These are phyloP conservation scores for Parelbella ahira DNA, from an alignment of 2,888 invertebrate genomes.

Conservation along the genomic window DNA sequence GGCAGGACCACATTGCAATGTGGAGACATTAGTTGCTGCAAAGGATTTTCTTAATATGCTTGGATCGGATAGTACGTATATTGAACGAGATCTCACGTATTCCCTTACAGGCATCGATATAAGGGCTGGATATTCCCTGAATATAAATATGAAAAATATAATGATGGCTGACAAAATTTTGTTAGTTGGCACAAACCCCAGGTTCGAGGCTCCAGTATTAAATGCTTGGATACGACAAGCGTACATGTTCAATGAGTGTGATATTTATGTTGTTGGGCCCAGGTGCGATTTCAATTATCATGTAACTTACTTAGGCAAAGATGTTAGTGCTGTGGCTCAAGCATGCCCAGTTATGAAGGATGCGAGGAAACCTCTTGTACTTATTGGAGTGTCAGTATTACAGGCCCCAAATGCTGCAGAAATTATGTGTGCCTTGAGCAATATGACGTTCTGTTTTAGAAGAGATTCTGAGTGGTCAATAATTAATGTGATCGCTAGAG, in stretches of 20 bases:
- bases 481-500: constrained; percentile 94
- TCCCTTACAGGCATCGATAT: constrained; percentile 45
- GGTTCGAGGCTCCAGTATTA: constrained; percentile 97
- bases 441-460: constrained; percentile 32
- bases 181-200: constrained; percentile 97
- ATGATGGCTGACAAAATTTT: constrained; percentile 90
- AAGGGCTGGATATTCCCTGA: constrained; percentile 59
- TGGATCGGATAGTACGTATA: constrained; percentile 57
- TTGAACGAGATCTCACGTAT: constrained; percentile 49
- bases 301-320: constrained; percentile 50
- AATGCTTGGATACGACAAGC: constrained; percentile 97
- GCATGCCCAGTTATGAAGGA: no score
- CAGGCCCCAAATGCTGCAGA: constrained; percentile 34
- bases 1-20: constrained; percentile 61
- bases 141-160: constrained; percentile 86
- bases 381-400: constrained; percentile 57
- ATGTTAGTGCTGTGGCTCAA: constrained; percentile 38
- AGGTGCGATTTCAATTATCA: constrained; percentile 93
- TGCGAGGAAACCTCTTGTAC: constrained; percentile 58
- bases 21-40: constrained; percentile 60
- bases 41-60: constrained; percentile 65
- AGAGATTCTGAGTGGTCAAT: constrained; percentile 60
- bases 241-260: constrained; percentile 93
- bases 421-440: constrained; percentile 42
- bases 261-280: constrained; percentile 92